Conservation (phyloP, 2,888 invertebrate species). For the Empis livida region DNA sequence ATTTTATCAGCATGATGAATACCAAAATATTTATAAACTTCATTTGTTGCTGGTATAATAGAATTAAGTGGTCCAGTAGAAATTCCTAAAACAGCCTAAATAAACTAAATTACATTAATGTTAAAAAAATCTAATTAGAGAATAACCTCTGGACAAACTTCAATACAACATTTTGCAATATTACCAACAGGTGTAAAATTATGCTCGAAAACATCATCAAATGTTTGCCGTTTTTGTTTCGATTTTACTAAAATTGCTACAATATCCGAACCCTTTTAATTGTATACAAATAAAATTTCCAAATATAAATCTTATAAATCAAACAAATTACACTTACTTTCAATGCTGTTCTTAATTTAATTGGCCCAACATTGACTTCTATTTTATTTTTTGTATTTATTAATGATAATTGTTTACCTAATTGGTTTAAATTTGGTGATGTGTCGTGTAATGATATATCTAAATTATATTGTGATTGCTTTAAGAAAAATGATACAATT, state of each 20-base stretch:
- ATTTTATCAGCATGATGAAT: conserved; percentile 12
- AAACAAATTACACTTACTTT: too few relatives aligned
- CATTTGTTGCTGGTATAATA: conserved; percentile 12
- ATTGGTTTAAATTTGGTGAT: not conserved
- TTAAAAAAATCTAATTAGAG: not conserved
- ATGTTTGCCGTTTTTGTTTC: not conserved
- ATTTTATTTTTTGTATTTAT: conserved; percentile 3
- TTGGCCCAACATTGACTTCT: not conserved
- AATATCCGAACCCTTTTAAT: conserved; percentile 1
- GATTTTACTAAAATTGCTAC: conserved; percentile 1
- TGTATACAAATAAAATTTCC: too few relatives aligned
- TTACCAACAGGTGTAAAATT: conserved; percentile 13
- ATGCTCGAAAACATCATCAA: not conserved
- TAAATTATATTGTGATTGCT: conserved; percentile 3
- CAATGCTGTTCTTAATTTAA: conserved; percentile 2
- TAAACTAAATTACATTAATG: not conserved
- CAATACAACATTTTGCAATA: conserved; percentile 13
- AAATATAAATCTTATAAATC: too few relatives aligned
- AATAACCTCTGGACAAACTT: conserved; percentile 14
- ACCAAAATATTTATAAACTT: conserved; percentile 10
- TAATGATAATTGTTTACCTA: conserved; percentile 2
- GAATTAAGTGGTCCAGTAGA: conserved; percentile 14
- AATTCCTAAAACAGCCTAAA: conserved; percentile 13
- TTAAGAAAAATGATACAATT: conserved; percentile 5
- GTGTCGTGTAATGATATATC: conserved; percentile 3